Evolutionary conservation across 2,797 vertebrate species (phyloP), one percentile per base, ranked within the genome.

Genomic region (Ctenopoma multispine): DNA sequence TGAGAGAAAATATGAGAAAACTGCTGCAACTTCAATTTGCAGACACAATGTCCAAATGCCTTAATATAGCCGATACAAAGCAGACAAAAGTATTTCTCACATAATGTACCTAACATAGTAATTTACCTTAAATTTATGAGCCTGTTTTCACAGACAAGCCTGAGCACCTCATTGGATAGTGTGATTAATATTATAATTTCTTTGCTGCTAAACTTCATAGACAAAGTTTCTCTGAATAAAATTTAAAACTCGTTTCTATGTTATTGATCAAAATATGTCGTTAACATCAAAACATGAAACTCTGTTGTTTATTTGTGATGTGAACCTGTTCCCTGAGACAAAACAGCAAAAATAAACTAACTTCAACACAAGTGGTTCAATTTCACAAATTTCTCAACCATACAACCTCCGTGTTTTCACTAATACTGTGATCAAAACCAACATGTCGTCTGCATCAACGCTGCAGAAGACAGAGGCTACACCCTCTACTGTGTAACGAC

Each of bases 401-500:
- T 15, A 55, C 12, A 47, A 65, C 61, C 41, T 57, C 47, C 38
- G 56, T 49, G 17, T 73, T 34, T 56, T 49, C 41, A 21, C 15
- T 20, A n/a, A 15, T 53, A 24, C 34, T 58, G 18, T 41, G 1
- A 24, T 58, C 51, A 44, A 9, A 38, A n/a, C 11, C 44, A 5
- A 54, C 47, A 41, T 24, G 54, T 40, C 17, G 63, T 72, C 49
- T 40, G 36, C 46, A 71, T 63, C 55, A 48, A 23, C 23, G 18
- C 48, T 43, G 55, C 23, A 48, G 51, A 46, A 17, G 41, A 83
- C 72, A 77, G 46, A 51, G 23, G 63, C 69, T 66, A 18, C 41
- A 40, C 47, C 79, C 18, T 56, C 12, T 44, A 61, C 70, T 21
- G 63, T 34, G 36, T 63, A 55, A 51, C 65, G 72, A 56, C 27